These are phyloP conservation scores for Emydocephalus ijimae DNA, from an alignment of 2,113 vertebrate genomes.

Conservation along the genomic window DNA sequence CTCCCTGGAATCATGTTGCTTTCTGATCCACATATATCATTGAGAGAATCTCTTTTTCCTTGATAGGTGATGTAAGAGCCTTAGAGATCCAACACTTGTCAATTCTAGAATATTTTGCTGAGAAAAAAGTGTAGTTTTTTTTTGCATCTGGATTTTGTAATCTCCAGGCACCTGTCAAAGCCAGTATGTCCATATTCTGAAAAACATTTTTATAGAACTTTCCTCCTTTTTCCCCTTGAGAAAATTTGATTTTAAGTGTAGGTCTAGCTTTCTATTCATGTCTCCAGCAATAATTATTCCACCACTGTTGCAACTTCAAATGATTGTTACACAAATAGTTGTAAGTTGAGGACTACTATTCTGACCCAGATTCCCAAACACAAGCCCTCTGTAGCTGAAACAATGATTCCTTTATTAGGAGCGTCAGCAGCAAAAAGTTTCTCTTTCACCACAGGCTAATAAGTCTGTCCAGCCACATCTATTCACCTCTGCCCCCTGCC, in stretches of 20 bases:
- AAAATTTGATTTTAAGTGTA: background rate
- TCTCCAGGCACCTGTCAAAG: background rate
- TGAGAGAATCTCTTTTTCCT: background rate
- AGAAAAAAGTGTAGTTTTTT: background rate
- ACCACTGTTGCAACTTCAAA: background rate
- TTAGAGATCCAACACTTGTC: background rate
- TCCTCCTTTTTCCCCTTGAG: background rate
- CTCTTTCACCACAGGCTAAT: too few relatives aligned
- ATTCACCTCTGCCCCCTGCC: too few relatives aligned
- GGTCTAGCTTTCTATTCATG: background rate
- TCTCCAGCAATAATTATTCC: background rate
- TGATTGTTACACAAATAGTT: background rate
- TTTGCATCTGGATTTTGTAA: background rate
- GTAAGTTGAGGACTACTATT: background rate
- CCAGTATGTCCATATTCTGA: background rate
- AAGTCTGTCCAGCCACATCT: too few relatives aligned
- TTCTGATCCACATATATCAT: background rate
- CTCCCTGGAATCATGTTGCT: background rate
- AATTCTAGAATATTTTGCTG: background rate
- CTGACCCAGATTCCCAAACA: too few relatives aligned
- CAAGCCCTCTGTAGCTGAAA: too few relatives aligned
- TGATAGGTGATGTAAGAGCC: background rate
- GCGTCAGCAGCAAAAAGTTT: too few relatives aligned
- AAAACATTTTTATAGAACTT: background rate
- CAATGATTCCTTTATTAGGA: too few relatives aligned